These are phyloP conservation scores for Myotis myotis DNA, from an alignment of 2,797 vertebrate species.

Conservation along the genomic window DNA sequence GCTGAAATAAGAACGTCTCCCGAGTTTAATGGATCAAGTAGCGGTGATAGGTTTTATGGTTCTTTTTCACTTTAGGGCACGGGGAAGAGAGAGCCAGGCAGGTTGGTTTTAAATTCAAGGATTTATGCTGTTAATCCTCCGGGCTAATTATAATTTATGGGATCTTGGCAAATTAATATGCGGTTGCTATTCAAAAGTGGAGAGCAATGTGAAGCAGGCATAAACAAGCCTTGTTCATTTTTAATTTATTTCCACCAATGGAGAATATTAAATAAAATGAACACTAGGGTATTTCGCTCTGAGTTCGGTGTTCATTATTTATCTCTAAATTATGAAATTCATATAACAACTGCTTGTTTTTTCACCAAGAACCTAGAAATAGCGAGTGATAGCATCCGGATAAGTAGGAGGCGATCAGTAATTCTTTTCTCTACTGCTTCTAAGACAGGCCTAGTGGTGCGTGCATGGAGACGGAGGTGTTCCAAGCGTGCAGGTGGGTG, in stretches of 20 bases:
- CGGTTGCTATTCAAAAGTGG: conserved; percentile 87
- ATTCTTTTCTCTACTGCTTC: not conserved
- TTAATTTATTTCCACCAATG: conserved; percentile 89
- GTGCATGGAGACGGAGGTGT: not conserved
- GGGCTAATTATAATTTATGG: conserved; percentile 91
- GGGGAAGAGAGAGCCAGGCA: conserved; percentile 85
- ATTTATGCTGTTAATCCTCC: conserved; percentile 91
- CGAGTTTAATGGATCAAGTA: conserved; percentile 89
- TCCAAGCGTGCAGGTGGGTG: not conserved
- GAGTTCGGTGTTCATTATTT: conserved; percentile 87
- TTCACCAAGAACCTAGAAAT: conserved; percentile 73
- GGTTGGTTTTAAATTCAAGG: conserved; percentile 89
- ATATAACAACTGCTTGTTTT: conserved; percentile 78
- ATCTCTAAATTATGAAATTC: conserved; percentile 86
- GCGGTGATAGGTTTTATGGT: conserved; percentile 87
- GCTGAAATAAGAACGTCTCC: conserved; percentile 86
- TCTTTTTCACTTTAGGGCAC: conserved; percentile 89
- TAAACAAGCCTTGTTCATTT: conserved; percentile 90
- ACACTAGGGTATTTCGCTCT: conserved; percentile 82
- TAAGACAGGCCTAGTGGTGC: not conserved
- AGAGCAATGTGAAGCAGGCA: conserved; percentile 84
- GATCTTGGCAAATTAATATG: conserved; percentile 90
- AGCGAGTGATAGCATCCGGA: conserved; percentile 17
- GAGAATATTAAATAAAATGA: conserved; percentile 89
- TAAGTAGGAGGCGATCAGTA: not conserved